These are phyloP conservation scores for Carcina quercana DNA, from an alignment of 2,888 invertebrate species.

Conservation along the genomic window DNA sequence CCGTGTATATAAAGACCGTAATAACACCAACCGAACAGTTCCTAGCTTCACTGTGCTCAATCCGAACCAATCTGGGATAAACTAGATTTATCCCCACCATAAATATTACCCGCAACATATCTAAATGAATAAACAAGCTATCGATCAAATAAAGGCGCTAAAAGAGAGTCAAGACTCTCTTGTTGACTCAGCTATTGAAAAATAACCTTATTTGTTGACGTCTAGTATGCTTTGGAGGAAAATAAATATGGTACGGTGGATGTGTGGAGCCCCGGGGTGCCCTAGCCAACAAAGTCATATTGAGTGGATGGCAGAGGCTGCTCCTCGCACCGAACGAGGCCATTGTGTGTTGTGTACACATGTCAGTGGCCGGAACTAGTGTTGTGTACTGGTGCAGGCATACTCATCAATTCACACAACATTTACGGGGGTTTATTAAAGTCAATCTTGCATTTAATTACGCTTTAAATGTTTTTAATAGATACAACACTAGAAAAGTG, in stretches of 20 bases:
- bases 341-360: constrained; percentile 30
- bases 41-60: too few species aligned
- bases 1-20: too few species aligned
- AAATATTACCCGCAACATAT: too few species aligned
- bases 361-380: constrained; percentile 12
- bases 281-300: constrained; percentile 44
- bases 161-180: constrained; percentile 14
- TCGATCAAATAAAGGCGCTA: constrained; percentile 19
- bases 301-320: constrained; percentile 41
- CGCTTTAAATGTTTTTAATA: too few species aligned
- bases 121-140: constrained; percentile 22
- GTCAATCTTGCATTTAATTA: too few species aligned
- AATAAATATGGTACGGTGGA: constrained; percentile 62
- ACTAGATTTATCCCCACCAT: too few species aligned
- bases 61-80: too few species aligned
- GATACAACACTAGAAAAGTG: too few species aligned
- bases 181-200: constrained; percentile 43
- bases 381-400: too few species aligned
- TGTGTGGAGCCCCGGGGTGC: constrained; percentile 45
- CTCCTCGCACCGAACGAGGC: constrained; percentile 29
- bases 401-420: too few species aligned
- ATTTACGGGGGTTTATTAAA: too few species aligned
- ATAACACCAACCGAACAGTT: too few species aligned
- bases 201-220: constrained; percentile 70
- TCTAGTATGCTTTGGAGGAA: constrained; percentile 59